Conservation (phyloP, 2,797 vertebrate species). For the Aphelocoma californica region DNA sequence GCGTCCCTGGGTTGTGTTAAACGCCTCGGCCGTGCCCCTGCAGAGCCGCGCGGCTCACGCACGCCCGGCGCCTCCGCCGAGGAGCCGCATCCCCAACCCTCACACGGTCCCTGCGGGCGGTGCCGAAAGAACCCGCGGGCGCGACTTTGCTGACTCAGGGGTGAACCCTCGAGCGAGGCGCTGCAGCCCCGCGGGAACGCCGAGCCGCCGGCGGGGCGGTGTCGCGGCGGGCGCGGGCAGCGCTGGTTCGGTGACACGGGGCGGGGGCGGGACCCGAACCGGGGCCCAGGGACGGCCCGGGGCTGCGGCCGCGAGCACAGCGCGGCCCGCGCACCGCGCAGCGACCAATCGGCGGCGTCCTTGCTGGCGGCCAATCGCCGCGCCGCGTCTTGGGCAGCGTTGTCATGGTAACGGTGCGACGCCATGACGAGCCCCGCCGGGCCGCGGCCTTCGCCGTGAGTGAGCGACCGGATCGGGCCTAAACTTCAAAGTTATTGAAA, state of each 20-base stretch:
- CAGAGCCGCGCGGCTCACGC: background rate
- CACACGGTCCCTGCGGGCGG: background rate
- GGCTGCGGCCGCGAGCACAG: background rate
- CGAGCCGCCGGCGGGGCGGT: background rate
- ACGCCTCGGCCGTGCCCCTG: background rate
- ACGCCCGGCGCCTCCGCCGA: background rate
- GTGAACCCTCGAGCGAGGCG: background rate
- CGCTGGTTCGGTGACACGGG: background rate
- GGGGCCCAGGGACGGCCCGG: background rate
- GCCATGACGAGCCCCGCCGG: background rate
- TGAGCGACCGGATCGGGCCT: background rate
- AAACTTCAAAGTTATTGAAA: rapidly evolving
- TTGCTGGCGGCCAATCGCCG: background rate
- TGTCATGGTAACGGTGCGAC: background rate
- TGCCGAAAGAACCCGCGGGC: background rate
- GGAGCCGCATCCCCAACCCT: background rate
- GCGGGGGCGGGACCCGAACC: background rate
- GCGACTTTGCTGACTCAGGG: background rate
- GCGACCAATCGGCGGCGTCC: background rate
- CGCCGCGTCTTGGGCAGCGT: background rate
- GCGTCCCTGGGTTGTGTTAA: background rate
- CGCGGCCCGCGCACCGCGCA: background rate
- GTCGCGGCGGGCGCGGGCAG: background rate
- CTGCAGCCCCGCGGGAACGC: background rate
- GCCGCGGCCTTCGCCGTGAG: background rate